Percentiles rank a stretch among this genome's conserved stretches.
phyloP scores from a whole-genome alignment of 2,888 invertebrate species.

The Pachliopta kotzebuea region DNA sequence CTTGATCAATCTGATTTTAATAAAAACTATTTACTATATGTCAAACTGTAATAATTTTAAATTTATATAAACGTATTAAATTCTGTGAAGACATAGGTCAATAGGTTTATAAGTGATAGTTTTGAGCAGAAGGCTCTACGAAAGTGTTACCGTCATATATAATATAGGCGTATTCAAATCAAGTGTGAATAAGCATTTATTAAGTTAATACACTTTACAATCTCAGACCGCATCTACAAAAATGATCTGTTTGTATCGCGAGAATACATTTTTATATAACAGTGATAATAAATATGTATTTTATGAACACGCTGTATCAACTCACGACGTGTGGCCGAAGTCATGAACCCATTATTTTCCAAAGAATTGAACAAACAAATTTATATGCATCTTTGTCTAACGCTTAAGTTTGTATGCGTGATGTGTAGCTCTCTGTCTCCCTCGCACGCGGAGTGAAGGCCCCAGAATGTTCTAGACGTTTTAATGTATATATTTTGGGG shows the following conservation, averaged over 20 bases:
- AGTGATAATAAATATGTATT: conserved; percentile 17
- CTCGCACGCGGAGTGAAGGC: conserved; percentile 63
- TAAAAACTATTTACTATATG: no score
- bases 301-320: conserved; percentile 39
- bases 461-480: conserved; percentile 85
- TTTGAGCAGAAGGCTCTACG: no score
- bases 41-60: no score
- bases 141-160: no score
- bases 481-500: conserved; percentile 83
- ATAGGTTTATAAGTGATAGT: no score
- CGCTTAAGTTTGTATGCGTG: conserved; percentile 20
- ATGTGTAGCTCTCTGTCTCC: conserved; percentile 49
- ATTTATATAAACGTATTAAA: no score
- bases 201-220: no score
- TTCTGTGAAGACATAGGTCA: no score
- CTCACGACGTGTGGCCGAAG: conserved; percentile 45
- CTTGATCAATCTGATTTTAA: no score
- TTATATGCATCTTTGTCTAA: conserved; percentile 70
- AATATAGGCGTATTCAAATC: no score
- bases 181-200: no score
- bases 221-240: no score
- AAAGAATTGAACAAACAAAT: conserved; percentile 51
- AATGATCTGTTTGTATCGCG: not conserved
- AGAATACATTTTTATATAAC: not conserved
- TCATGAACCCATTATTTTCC: conserved; percentile 39